Evolutionary conservation across 2,888 invertebrate genomes (phyloP), one percentile per base, ranked within the genome.

Genomic region (Eupeodes latifasciatus): DNA sequence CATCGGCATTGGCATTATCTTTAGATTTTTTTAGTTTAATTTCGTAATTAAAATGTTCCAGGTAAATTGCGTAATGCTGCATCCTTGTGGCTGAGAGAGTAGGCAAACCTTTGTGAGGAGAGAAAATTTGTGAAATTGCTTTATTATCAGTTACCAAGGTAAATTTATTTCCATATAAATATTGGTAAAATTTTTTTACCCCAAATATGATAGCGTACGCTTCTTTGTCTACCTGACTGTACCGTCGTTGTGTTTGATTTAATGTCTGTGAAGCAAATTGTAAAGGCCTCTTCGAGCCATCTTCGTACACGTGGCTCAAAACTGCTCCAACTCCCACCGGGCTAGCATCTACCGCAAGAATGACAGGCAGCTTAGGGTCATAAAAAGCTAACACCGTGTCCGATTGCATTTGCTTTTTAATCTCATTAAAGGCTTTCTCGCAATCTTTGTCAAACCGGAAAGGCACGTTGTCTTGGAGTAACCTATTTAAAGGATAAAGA

Each of bases 151-250:
- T 67, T 9, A 49, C 27, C 27, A 51, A 67, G 27, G 85, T 90
- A 79, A 66, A 76, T 61, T 51, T 76, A 12, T 61, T 76, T 53
- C 49, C 55, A 19, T 76, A 66, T 11, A 94, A 19, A 82, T 92
- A 94, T 34, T 92, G 89, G 77, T 92, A 91, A 89, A 93, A 94
- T 84, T 91, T 91, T 19, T 91, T 90, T 0, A 93, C 90, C 4
- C 92, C 92, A 83, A 90, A 93, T n/a, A 93, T 89, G 3, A 93
- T 86, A 19, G 91, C 40, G 40, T 40, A 40, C 5, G 40, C 40
- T 40, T 64, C 53, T 64, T 81, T 89, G 40, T 91, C 90, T 11
- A 91, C 74, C 55, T 90, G 89, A 10, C 80, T 92, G 84, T 91
- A 91, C 40, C 84, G 85, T 76, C 89, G 89, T 61, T 93, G 90